These are phyloP conservation scores for Cyclopterus lumpus DNA, from an alignment of 2,797 vertebrate genomes.

Conservation along the genomic window DNA sequence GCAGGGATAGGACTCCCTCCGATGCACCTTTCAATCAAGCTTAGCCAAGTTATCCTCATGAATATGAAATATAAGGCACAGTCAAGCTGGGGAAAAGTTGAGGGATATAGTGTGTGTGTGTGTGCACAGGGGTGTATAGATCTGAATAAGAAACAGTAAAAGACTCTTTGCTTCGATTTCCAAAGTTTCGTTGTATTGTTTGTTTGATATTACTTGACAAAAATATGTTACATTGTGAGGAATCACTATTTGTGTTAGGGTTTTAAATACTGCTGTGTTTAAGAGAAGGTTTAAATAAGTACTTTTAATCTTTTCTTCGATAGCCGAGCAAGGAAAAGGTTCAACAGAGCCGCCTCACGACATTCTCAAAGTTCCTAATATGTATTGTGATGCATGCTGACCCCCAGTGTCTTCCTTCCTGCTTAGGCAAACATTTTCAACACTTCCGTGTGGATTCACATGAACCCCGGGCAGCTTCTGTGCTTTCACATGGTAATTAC, in stretches of 20 bases:
- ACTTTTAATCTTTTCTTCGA: slow-evolving; percentile 9
- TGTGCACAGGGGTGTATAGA: slow-evolving; percentile 45
- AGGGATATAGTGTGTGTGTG: slow-evolving; percentile 58
- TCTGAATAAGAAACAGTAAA: slow-evolving; percentile 47
- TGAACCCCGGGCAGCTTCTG: slow-evolving; percentile 56
- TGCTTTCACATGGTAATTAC: slow-evolving; percentile 76
- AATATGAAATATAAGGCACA: slow-evolving; percentile 77
- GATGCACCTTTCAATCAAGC: slow-evolving; percentile 84
- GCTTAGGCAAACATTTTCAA: slow-evolving; percentile 58
- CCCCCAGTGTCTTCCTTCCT: slow-evolving; percentile 49
- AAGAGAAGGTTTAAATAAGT: slow-evolving; percentile 20
- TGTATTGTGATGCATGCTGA: slow-evolving; percentile 63
- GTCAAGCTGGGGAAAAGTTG: slow-evolving; percentile 62
- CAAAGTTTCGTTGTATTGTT: slow-evolving; percentile 37
- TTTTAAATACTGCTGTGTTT: slow-evolving; percentile 8
- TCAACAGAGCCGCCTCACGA: slow-evolving; percentile 60
- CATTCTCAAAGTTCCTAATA: slow-evolving; percentile 72
- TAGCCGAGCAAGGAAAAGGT: slow-evolving; percentile 54
- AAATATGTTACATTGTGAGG: not conserved
- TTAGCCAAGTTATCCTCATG: slow-evolving; percentile 82
- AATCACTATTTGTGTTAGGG: not conserved
- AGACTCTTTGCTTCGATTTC: slow-evolving; percentile 24
- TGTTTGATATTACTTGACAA: slow-evolving; percentile 12
- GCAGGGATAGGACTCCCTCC: slow-evolving; percentile 78
- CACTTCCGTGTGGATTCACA: slow-evolving; percentile 51